A percentile compares a stretch with the other conserved stretches of the same genome.
These are phyloP conservation scores for Misgurnus anguillicaudatus DNA, from an alignment of 2,113 vertebrate genomes.

Conservation along the genomic window DNA sequence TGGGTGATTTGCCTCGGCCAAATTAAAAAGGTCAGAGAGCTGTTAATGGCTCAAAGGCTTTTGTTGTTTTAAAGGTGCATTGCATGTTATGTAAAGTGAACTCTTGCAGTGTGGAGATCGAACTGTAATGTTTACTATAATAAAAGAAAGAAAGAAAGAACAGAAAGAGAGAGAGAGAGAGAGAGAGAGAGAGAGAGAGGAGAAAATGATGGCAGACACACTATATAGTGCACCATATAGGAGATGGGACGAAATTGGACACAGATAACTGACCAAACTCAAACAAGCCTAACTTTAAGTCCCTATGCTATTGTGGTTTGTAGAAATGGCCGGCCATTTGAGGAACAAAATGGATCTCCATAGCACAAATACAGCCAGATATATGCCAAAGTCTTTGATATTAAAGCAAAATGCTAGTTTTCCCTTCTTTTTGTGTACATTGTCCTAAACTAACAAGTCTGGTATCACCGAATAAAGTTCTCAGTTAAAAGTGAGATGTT, in stretches of 20 bases:
- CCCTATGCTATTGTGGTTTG: not conserved
- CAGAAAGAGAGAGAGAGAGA: too few species aligned
- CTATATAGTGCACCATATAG: too few species aligned
- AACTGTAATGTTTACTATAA: not conserved
- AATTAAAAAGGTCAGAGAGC: constrained; percentile 39
- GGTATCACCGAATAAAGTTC: constrained; percentile 5
- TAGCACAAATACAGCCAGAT: too few species aligned
- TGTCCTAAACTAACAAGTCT: not conserved
- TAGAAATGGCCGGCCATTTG: not conserved
- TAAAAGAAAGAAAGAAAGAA: constrained; percentile 25
- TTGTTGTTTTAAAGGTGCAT: constrained; percentile 32
- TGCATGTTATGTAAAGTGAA: constrained; percentile 2
- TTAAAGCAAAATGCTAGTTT: too few species aligned
- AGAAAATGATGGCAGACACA: too few species aligned
- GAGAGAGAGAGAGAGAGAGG: too few species aligned
- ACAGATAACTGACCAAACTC: too few species aligned
- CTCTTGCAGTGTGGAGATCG: not conserved
- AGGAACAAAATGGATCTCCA: too few species aligned
- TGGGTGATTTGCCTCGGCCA: constrained; percentile 25
- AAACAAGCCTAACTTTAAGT: not conserved
- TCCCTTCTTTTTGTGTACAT: not conserved
- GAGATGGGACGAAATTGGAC: too few species aligned
- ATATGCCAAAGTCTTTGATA: too few species aligned
- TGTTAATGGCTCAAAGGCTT: constrained; percentile 38
- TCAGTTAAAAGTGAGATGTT: constrained; percentile 17